These are phyloP conservation scores for Apoda limacodes DNA, from an alignment of 2,888 invertebrate genomes.

Conservation along the genomic window DNA sequence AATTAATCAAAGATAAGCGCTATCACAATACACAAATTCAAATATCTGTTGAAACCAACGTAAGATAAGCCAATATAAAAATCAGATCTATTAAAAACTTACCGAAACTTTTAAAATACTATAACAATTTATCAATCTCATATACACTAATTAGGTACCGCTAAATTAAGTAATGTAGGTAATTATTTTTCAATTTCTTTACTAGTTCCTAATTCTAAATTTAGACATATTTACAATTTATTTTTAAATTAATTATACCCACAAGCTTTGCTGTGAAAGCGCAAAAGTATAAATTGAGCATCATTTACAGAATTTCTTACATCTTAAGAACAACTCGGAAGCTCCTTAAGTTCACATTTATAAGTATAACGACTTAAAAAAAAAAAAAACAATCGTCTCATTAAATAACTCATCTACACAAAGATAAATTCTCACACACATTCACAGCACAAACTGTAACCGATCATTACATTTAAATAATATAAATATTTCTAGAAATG, in stretches of 20 bases:
- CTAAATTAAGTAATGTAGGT: slow-evolving; percentile 43
- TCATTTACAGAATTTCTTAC: slow-evolving; percentile 30
- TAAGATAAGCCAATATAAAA: no score
- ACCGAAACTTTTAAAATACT: slow-evolving; percentile 54
- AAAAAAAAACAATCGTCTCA: slow-evolving; percentile 57
- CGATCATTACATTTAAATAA: slow-evolving; percentile 53
- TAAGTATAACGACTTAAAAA: background rate
- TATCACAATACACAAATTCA: slow-evolving; percentile 50
- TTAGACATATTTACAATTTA: slow-evolving; percentile 60
- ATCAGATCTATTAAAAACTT: slow-evolving; percentile 50
- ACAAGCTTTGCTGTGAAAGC: slow-evolving; percentile 61
- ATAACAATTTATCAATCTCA: slow-evolving; percentile 59
- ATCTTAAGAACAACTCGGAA: slow-evolving; percentile 36
- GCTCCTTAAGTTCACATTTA: slow-evolving; percentile 25
- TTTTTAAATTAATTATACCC: slow-evolving; percentile 41
- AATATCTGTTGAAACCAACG: no score
- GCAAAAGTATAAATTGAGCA: slow-evolving; percentile 63
- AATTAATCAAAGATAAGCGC: slow-evolving; percentile 52
- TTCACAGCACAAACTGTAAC: slow-evolving; percentile 60
- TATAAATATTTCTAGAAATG: slow-evolving; percentile 67
- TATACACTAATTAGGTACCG: slow-evolving; percentile 63
- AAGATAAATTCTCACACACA: slow-evolving; percentile 52
- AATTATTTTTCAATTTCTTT: slow-evolving; percentile 50
- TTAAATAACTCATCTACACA: slow-evolving; percentile 65
- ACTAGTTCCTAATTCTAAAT: slow-evolving; percentile 49